Base-by-base conservation (phyloP, 2,797 vertebrate species). In the Periophthalmus magnuspinnatus region DNA sequence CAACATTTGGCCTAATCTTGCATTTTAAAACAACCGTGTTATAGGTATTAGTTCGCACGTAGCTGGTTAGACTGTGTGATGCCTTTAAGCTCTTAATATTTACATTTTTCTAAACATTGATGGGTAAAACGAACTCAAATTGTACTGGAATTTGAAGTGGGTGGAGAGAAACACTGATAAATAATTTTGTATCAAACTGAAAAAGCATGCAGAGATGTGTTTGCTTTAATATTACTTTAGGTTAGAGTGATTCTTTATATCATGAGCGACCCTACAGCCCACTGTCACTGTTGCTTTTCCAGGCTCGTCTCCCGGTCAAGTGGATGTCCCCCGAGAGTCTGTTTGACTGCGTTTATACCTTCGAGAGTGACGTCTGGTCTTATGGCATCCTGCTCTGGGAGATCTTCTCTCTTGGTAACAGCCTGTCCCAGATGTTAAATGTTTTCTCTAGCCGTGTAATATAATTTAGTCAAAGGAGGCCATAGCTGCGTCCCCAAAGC, bases 321-420 rank as follows among this genome's bases (percentile, higher is more conserved):
- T 99, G 97, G 97, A 99, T 99, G 97, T 97, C 97, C 36, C 97
- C 97, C 0, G 97, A 99, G 88, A 99, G 97, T 71, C 96, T 99
- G 81, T 99, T 99, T 75, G 95, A 97, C 85, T 97, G 95, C 0
- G 94, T 99, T 56, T 99, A 98, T 85, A 99, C 96, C 0, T 97
- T 96, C 78, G 97, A 98, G 88, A 99, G 97, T 68, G 97, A 98
- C 0, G 97, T 99, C 73, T 99, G 97, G 97, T 99, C 97, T 68
- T 98, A 98, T 0, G 97, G 97, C 75, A 97, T 99, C 85, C 90
- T 99, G 71, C 95, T 99, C 56, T 99, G 97, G 97, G 97, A 99
- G 89, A 95, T 99, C 71, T 98, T 99, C 87, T 99, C 97, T 75
- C 89, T 99, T 84, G 97, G 97, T 99, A 94, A 86, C 62, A 56